phyloP scores from a whole-genome alignment of 2,113 vertebrate genomes.

The Cyanocitta stelleri region DNA sequence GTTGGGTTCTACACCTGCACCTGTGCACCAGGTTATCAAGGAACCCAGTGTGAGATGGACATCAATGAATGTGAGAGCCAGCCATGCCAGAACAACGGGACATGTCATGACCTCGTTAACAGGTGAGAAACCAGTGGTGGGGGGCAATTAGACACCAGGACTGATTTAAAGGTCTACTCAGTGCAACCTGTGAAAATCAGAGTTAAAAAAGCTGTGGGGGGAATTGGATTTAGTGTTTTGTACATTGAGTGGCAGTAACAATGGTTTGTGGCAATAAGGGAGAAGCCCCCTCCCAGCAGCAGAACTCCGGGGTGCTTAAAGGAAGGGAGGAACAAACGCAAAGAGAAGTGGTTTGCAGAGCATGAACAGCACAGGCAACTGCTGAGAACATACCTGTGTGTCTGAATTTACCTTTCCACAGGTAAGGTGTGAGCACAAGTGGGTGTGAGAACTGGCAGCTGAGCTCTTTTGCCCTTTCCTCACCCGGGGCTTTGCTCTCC shows the following conservation, averaged over 20 bases:
- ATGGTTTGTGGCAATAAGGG: not conserved
- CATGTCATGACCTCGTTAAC: constrained; percentile 81
- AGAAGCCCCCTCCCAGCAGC: not conserved
- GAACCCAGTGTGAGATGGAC: constrained; percentile 82
- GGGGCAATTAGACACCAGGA: not conserved
- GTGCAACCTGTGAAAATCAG: not conserved
- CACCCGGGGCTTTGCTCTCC: not conserved
- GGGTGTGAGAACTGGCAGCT: not conserved
- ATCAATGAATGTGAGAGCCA: constrained; percentile 85
- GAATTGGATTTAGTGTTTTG: not conserved
- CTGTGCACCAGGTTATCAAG: constrained; percentile 81
- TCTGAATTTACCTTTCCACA: not conserved
- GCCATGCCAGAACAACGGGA: constrained; percentile 80
- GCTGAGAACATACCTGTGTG: not conserved
- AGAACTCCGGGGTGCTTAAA: not conserved
- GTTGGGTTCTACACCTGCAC: constrained; percentile 83
- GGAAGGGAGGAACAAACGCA: not conserved
- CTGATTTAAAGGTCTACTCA: not conserved
- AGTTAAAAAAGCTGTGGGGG: not conserved
- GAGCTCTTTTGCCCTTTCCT: not conserved
- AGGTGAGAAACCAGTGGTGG: constrained; percentile 67
- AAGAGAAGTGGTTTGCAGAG: not conserved
- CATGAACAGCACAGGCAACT: not conserved
- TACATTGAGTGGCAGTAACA: not conserved
- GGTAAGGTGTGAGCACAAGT: not conserved